These are phyloP conservation scores for Gadus macrocephalus DNA, from an alignment of 2,113 vertebrate genomes.

Conservation along the genomic window DNA sequence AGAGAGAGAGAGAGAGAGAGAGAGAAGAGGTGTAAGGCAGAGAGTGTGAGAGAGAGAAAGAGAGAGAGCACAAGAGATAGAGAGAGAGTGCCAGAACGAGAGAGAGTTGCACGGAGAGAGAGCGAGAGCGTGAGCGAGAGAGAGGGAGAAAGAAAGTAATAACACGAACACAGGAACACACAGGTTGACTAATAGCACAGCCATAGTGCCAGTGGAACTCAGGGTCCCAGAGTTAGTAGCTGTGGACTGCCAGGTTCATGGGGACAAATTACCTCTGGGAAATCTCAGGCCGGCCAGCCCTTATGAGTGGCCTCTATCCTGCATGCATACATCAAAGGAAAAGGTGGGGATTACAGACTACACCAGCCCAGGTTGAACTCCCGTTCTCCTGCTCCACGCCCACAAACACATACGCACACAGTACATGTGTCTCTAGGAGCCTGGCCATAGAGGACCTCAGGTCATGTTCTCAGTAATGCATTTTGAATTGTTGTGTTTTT, in stretches of 20 bases:
- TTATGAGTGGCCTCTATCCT: constrained; percentile 76
- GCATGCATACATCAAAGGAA: constrained; percentile 82
- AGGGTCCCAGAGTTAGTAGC: constrained; percentile 54
- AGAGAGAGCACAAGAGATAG: too few relatives aligned
- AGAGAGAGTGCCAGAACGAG: too few relatives aligned
- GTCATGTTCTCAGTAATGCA: constrained; percentile 39
- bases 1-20: too few relatives aligned
- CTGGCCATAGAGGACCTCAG: constrained; percentile 31
- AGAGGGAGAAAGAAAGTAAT: constrained; percentile 56
- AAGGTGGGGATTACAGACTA: constrained; percentile 77
- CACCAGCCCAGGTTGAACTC: constrained; percentile 62
- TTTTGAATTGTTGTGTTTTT: constrained; percentile 30
- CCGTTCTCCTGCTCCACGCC: not conserved
- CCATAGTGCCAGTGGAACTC: constrained; percentile 62
- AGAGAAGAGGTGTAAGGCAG: too few relatives aligned
- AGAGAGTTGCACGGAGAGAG: too few relatives aligned
- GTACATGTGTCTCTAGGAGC: constrained; percentile 42
- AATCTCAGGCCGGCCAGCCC: constrained; percentile 74
- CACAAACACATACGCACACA: constrained; percentile 35
- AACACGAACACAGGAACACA: constrained; percentile 70
- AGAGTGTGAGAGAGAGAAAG: too few relatives aligned
- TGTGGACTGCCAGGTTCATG: constrained; percentile 63
- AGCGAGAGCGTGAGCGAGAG: too few relatives aligned
- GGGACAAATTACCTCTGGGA: constrained; percentile 79
- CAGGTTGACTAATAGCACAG: constrained; percentile 67